Conservation (phyloP, 1,140 invertebrate species). For the Lanistes nyassanus region DNA sequence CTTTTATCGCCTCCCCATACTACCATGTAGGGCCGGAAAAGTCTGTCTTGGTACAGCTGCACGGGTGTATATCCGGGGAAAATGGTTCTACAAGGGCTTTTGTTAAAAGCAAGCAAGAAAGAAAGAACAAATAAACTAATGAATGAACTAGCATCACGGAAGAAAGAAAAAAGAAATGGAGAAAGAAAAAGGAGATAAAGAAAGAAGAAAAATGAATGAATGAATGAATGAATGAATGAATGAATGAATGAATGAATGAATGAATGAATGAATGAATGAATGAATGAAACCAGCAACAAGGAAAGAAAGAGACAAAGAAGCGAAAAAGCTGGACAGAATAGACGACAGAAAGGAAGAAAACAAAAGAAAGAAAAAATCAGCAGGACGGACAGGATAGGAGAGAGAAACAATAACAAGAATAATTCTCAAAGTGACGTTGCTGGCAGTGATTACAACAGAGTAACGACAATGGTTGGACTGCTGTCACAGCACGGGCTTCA, state of each 20-base stretch:
- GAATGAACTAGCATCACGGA: not conserved
- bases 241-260: not conserved
- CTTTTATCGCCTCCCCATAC: too few relatives aligned
- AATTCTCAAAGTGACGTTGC: too few relatives aligned
- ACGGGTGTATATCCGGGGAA: too few relatives aligned
- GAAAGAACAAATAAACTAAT: not conserved
- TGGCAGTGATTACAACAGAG: too few relatives aligned
- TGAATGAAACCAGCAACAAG: slow-evolving; percentile 11
- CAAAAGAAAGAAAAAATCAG: not conserved
- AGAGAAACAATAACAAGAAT: slow-evolving; percentile 12
- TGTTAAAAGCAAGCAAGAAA: not conserved
- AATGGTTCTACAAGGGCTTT: too few relatives aligned
- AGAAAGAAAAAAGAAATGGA: slow-evolving; percentile 19
- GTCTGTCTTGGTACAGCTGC: too few relatives aligned
- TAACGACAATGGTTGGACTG: too few relatives aligned
- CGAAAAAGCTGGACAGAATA: not conserved
- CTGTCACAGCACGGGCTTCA: too few relatives aligned
- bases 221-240: not conserved
- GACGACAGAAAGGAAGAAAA: not conserved
- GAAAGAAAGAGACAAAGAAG: not conserved
- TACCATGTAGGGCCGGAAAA: too few relatives aligned
- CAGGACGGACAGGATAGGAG: too few relatives aligned
- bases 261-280: slow-evolving; percentile 20
- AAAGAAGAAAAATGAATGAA: too few relatives aligned
- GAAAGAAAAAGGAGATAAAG: not conserved